phyloP scores from a whole-genome alignment of 2,113 vertebrate genomes.

The Cranoglanis bouderius region DNA sequence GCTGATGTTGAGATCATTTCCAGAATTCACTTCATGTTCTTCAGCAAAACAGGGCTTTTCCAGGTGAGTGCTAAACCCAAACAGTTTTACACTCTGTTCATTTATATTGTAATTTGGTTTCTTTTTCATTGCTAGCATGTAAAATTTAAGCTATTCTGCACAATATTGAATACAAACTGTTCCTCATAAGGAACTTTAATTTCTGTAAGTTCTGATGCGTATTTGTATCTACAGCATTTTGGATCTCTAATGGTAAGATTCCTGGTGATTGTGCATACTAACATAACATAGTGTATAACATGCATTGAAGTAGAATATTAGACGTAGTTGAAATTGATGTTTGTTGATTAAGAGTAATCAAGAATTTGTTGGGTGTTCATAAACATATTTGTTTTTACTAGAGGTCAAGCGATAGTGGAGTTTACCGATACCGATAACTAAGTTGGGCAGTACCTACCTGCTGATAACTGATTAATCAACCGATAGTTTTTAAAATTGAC shows the following conservation, averaged over 20 bases:
- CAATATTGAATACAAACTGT: neutral
- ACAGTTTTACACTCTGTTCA: neutral
- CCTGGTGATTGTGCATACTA: neutral
- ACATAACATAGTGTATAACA: neutral
- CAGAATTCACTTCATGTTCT: conserved; percentile 94
- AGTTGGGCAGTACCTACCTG: too few species aligned
- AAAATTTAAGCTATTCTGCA: neutral
- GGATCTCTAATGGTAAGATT: conserved; percentile 50
- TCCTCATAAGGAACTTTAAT: neutral
- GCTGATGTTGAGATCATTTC: conserved; percentile 72
- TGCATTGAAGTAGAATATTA: neutral
- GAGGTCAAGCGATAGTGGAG: too few species aligned
- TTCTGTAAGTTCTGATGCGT: neutral
- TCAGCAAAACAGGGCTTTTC: conserved; percentile 89
- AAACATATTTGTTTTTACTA: neutral
- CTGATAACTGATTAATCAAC: too few species aligned
- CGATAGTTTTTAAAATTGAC: too few species aligned
- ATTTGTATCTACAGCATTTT: conserved; percentile 47
- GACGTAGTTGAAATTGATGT: neutral
- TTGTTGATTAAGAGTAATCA: neutral
- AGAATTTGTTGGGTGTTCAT: neutral
- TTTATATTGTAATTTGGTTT: neutral
- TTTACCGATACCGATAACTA: too few species aligned
- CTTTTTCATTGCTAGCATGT: neutral
- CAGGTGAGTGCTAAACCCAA: conserved; percentile 68